Evolutionary conservation across 2,888 invertebrate genomes (phyloP), one percentile per base, ranked within the genome.

Genomic region (Stenolophus ochropezus): DNA sequence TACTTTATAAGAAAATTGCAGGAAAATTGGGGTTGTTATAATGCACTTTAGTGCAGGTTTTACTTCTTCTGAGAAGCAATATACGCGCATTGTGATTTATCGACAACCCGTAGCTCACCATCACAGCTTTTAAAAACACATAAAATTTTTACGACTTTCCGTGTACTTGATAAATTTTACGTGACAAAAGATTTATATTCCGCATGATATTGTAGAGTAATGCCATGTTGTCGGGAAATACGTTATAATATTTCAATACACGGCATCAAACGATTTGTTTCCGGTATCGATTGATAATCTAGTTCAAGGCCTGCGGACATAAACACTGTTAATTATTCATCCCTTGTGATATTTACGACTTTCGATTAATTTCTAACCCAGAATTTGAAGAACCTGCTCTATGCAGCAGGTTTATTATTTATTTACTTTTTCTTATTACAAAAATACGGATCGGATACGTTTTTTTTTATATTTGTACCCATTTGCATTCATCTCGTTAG

Each of bases 91-190:
- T 61, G 4, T 61, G 61, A 61, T 61, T 25, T 61, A 61, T 61
- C 25, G 61, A 4, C 25, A 61, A 23, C 25, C 14, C 25, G n/a
- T 25, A 61, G n/a, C 61, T 23, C 61, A 25, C 23, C 23, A 56
- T 11, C 23, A 61, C n/a, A 25, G 61, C 61, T 61, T 58, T 61
- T 61, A 61, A 61, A 25, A 61, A 61, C 25, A 61, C 25, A 61
- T 61, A 61, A 61, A 61, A 61, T 1, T 61, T 23, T 61, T 25
- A 61, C 61, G 61, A 61, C n/a, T 25, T 61, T 61, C 14, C 61
- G 61, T 25, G 61, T 61, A 61, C 25, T 23, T 61, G 61, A 61
- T 61, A 61, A 61, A 61, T 61, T 61, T 61, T 61, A 23, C 25
- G 23, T 61, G 25, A 61, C 61, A 61, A 23, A 61, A 61, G 25